These are phyloP conservation scores for Alouatta palliata DNA, from an alignment of 2,113 vertebrate species.

Conservation along the genomic window DNA sequence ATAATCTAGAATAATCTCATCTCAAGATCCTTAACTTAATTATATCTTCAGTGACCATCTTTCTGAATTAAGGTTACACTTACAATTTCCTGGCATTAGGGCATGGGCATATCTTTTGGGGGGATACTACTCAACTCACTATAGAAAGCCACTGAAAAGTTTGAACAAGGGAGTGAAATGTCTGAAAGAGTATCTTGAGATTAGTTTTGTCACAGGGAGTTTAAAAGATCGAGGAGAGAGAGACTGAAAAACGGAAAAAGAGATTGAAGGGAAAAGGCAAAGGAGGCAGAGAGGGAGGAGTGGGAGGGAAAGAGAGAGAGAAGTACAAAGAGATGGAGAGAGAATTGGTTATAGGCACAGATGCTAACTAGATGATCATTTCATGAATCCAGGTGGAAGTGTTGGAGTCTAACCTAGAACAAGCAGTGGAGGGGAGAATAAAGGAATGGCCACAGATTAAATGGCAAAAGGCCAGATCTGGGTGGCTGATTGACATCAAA, in stretches of 20 bases:
- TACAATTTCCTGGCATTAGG: neutral
- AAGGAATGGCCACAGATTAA: neutral
- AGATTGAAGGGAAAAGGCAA: neutral
- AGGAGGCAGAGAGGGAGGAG: neutral
- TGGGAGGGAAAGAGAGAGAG: neutral
- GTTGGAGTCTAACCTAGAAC: neutral
- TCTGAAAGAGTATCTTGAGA: neutral
- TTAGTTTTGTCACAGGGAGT: neutral
- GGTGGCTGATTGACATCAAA: neutral
- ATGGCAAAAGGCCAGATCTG: neutral
- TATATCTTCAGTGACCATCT: neutral
- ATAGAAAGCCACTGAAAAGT: neutral
- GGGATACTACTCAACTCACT: neutral
- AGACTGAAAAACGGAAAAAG: neutral
- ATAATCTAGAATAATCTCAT: constrained; percentile 4
- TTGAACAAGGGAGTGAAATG: neutral
- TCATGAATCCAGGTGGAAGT: neutral
- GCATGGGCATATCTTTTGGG: neutral
- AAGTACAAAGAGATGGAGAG: neutral
- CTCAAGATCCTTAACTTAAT: neutral
- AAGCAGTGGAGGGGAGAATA: neutral
- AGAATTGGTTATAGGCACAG: neutral
- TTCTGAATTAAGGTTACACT: neutral
- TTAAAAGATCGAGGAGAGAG: neutral
- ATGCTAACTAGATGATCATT: neutral